Base-by-base conservation (phyloP, 2,797 vertebrate genomes). In the Hephaestus fuliginosus region DNA sequence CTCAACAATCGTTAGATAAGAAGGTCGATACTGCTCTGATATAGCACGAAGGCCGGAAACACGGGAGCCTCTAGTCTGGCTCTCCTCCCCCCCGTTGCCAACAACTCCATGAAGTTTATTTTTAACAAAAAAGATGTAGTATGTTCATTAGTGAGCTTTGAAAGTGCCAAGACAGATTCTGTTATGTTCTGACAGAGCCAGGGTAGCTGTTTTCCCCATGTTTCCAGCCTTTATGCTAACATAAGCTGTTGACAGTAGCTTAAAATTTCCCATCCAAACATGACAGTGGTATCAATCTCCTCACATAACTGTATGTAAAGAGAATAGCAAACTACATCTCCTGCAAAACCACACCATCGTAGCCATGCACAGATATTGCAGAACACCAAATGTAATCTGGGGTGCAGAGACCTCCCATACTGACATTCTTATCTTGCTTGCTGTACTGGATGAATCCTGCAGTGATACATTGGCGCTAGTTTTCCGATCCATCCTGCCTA, bases 391-490 rank as follows among this genome's bases (percentile, higher is more conserved):
- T 0, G 0, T 2, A 49, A 57, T 49, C 53, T 1, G 5, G 17
- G 33, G 15, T 76, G 28, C 22, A 14, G 7, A 70, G 51, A 77
- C 28, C 22, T 20, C 15, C 20, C 30, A 22, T 52, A 44, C 14
- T 57, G 49, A 51, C 7, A 36, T 36, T 69, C 56, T 43, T n/a
- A 0, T 68, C 0, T 22, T 67, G 70, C 13, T 7, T 33, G 28
- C 20, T 64, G 51, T 14, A 64, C 64, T 74, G 63, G 46, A 72
- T 78, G 28, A 70, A 57, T 55, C 28, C 65, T 72, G 15, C 25
- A 33, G 51, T 44, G 52, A 75, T 63, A 56, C 41, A 17, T 41
- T 6, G 25, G 61, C 8, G 6, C 10, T 65, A 41, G 7, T 56
- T 68, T 70, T 58, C 43, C 15, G 2, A 48, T 67, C 62, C 25